Percentiles rank a stretch among this genome's conserved stretches.
Conservation (phyloP, 2,797 vertebrate species). For the Tapera naevia region DNA sequence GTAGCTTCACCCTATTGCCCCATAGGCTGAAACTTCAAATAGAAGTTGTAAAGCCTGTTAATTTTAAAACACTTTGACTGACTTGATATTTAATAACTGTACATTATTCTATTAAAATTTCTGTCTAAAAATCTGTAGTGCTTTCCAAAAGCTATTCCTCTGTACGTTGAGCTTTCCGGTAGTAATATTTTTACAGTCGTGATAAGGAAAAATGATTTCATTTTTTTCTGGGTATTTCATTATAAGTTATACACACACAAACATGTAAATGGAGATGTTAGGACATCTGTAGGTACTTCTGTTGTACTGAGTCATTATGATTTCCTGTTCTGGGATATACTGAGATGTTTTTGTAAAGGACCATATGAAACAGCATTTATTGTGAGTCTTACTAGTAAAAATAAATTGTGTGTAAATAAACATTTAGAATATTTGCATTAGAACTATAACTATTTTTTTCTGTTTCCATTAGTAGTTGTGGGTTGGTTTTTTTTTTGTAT, state of each 20-base stretch:
- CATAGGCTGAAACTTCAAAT: not conserved
- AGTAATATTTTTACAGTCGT: not conserved
- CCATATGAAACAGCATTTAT: conserved; percentile 25
- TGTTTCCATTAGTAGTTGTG: conserved; percentile 10
- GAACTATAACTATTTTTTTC: not conserved
- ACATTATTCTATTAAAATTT: not conserved
- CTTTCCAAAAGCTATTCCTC: not conserved
- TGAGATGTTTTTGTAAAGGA: conserved; percentile 49
- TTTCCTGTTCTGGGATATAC: not conserved
- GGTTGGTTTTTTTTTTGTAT: not conserved
- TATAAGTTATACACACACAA: not conserved
- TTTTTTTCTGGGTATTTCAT: not conserved
- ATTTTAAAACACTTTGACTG: not conserved
- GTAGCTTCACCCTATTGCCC: not conserved
- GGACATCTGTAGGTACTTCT: not conserved
- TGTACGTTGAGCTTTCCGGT: not conserved
- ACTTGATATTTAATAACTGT: not conserved
- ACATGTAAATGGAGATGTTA: not conserved
- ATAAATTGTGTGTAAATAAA: conserved; percentile 42
- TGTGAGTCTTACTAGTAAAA: conserved; percentile 46
- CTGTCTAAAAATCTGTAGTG: not conserved
- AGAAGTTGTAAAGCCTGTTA: not conserved
- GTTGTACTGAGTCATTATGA: not conserved
- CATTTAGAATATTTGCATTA: conserved; percentile 9
- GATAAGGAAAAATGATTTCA: not conserved